Evolutionary conservation across 2,113 vertebrate species (phyloP).

Genomic region (Macroglossus sobrinus): DNA sequence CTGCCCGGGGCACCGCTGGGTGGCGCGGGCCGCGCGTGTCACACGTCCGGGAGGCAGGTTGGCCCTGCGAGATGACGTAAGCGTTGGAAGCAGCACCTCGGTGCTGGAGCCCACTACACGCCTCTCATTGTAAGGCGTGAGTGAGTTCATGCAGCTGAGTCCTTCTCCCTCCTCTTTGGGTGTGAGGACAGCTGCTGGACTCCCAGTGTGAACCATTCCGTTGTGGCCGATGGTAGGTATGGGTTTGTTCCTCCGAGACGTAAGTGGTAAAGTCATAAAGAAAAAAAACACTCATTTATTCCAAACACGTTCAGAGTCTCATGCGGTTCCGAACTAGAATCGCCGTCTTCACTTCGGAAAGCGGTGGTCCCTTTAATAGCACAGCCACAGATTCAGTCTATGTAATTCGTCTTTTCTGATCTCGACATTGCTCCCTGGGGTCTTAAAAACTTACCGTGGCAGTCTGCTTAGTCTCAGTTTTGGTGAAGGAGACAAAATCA

Average conservation of each 20-base stretch:
- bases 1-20: neutral
- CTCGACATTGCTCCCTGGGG: constrained; percentile 52
- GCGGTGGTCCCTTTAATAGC: neutral
- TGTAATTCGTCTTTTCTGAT: constrained; percentile 63
- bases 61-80: neutral
- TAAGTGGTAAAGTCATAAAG: neutral
- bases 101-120: neutral
- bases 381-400: neutral
- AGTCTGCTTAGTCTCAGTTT: neutral
- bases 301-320: neutral
- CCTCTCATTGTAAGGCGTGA: constrained; percentile 7
- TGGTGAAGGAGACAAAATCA: constrained; percentile 35
- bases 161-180: constrained; percentile 42
- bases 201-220: neutral
- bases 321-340: neutral
- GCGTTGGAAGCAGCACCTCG: neutral
- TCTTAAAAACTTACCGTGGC: neutral
- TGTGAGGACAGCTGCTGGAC: neutral
- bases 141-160: neutral
- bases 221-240: neutral
- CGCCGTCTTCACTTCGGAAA: neutral
- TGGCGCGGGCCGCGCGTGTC: neutral
- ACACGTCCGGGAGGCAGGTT: rapidly evolving
- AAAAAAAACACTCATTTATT: constrained; percentile 29
- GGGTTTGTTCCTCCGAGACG: neutral